These are phyloP conservation scores for Hippocampus comes DNA, from an alignment of 2,113 vertebrate genomes.

Conservation along the genomic window DNA sequence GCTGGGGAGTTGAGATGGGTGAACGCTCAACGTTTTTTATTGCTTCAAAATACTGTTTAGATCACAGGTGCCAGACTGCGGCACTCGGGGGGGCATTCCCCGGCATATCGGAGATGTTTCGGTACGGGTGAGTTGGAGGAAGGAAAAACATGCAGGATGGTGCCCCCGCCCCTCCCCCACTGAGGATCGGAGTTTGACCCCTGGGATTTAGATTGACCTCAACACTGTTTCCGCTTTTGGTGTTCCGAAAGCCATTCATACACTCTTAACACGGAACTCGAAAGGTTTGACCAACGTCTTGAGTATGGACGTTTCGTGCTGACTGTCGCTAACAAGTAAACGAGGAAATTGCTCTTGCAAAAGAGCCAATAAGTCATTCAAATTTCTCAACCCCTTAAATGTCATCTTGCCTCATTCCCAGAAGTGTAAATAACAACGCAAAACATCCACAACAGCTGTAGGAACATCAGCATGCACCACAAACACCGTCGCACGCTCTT, in stretches of 20 bases:
- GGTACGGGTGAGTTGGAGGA: too few relatives aligned
- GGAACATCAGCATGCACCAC: background rate
- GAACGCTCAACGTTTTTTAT: conserved; percentile 1
- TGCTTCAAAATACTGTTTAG: background rate
- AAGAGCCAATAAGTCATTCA: background rate
- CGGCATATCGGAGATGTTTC: too few relatives aligned
- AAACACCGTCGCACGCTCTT: conserved; percentile 4
- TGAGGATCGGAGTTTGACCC: too few relatives aligned
- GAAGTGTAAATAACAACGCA: conserved; percentile 7
- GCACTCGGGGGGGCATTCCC: too few relatives aligned
- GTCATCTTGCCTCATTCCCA: background rate
- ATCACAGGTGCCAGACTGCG: too few relatives aligned
- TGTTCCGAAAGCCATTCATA: conserved; percentile 6
- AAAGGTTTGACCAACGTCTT: background rate
- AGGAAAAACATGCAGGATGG: too few relatives aligned
- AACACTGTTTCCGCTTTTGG: background rate
- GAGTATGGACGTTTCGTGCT: background rate
- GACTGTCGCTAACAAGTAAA: background rate
- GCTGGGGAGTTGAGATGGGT: background rate
- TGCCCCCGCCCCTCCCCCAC: too few relatives aligned
- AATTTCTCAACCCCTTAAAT: background rate
- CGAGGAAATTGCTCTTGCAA: background rate
- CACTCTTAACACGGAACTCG: background rate
- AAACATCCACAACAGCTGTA: background rate
- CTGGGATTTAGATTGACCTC: background rate